A percentile compares a stretch with the other conserved stretches of the same genome.
These are phyloP conservation scores for Drosophila repleta DNA, from an alignment of 1,140 invertebrate species.

Conservation along the genomic window DNA sequence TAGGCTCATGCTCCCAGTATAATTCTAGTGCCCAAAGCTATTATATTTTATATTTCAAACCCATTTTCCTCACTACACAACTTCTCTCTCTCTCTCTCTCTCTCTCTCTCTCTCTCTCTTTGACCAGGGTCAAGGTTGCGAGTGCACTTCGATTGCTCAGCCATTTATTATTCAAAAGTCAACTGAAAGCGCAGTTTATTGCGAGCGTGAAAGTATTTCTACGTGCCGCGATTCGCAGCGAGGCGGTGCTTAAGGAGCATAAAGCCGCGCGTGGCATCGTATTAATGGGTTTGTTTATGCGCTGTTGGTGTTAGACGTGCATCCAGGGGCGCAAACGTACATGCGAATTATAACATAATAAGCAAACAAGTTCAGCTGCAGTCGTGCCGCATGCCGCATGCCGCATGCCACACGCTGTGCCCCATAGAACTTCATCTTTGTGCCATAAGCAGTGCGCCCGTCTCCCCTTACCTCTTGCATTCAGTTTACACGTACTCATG, in stretches of 20 bases:
- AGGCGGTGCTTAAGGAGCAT: conserved; percentile 10
- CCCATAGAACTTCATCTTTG: conserved; percentile 19
- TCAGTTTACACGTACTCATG: conserved; percentile 12
- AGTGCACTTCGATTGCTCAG: conserved; percentile 5
- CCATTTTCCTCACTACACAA: no score
- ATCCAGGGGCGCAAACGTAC: not conserved
- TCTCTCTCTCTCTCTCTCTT: no score
- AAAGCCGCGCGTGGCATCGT: conserved; percentile 1
- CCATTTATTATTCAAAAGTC: conserved; percentile 13
- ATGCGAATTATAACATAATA: conserved; percentile 45
- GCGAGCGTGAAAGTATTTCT: conserved; percentile 16
- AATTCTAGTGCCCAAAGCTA: no score
- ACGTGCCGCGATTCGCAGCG: conserved; percentile 26
- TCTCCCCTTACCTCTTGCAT: not conserved
- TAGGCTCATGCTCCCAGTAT: no score
- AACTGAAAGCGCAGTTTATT: conserved; percentile 10
- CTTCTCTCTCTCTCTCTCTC: no score
- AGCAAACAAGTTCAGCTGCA: conserved; percentile 26
- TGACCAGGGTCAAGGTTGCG: conserved; percentile 23
- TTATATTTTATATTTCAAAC: no score
- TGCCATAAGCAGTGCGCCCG: conserved; percentile 3
- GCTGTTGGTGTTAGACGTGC: conserved; percentile 4
- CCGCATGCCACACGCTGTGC: no score
- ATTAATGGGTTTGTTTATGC: conserved; percentile 7
- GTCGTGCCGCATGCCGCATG: conserved; percentile 17